A percentile compares a stretch with the other conserved stretches of the same genome.
Evolutionary conservation across 2,113 vertebrate species (phyloP).

Genomic region (Rutilus rutilus): DNA sequence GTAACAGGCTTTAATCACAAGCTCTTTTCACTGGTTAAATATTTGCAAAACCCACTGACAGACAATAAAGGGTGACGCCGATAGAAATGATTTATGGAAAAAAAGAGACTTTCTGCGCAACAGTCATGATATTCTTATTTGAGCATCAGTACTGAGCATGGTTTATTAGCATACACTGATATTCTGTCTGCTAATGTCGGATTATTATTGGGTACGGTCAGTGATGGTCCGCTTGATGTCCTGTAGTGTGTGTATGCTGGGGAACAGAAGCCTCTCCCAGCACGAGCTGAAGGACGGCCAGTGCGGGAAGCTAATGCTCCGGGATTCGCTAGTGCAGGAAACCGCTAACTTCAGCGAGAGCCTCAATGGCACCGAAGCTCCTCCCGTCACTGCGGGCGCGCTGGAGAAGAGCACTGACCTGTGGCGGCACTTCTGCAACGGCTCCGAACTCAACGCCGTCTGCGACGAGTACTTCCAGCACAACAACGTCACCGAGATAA

Average conservation of each 20-base stretch:
- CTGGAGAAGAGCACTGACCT: conserved; percentile 71
- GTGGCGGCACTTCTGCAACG: conserved; percentile 78
- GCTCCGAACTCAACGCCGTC: conserved; percentile 71
- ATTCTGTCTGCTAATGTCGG: too few relatives aligned
- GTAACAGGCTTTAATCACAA: too few relatives aligned
- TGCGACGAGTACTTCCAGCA: conserved; percentile 85
- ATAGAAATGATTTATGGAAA: too few relatives aligned
- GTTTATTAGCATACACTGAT: too few relatives aligned
- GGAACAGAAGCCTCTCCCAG: conserved; percentile 83
- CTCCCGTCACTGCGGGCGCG: conserved; percentile 13
- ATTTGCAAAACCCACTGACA: too few relatives aligned
- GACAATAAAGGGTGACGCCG: too few relatives aligned
- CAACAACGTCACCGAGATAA: conserved; percentile 79
- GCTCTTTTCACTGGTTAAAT: too few relatives aligned
- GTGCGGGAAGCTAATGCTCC: conserved; percentile 71
- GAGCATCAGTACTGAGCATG: too few relatives aligned
- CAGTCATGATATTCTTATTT: too few relatives aligned
- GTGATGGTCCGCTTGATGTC: neutral
- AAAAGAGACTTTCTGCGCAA: too few relatives aligned
- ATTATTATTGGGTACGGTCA: neutral
- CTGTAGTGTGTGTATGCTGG: conserved; percentile 86
- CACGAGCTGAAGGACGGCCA: conserved; percentile 67
- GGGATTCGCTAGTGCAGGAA: conserved; percentile 31
- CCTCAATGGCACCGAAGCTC: conserved; percentile 61
- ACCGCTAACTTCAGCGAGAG: neutral